These are phyloP conservation scores for Fregetta grallaria DNA, from an alignment of 2,113 vertebrate genomes.

Conservation along the genomic window DNA sequence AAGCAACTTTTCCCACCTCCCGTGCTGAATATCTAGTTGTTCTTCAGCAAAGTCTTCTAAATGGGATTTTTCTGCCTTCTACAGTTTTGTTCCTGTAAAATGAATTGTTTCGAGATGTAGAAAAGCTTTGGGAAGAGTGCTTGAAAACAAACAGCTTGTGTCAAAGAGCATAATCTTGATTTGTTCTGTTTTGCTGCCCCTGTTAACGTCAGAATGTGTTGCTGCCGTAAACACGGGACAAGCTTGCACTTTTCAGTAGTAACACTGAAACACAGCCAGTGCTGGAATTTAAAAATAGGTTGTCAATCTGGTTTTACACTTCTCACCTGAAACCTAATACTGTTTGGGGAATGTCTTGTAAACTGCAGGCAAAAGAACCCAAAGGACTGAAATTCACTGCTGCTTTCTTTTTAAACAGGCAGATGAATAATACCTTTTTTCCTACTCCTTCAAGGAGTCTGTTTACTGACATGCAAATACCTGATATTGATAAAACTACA, in stretches of 20 bases:
- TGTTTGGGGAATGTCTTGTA: not conserved
- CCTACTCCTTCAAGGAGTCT: not conserved
- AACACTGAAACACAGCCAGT: not conserved
- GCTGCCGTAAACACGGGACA: not conserved
- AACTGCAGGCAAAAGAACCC: not conserved
- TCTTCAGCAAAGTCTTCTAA: not conserved
- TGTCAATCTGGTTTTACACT: not conserved
- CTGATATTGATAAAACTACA: not conserved
- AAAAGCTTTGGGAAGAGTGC: not conserved
- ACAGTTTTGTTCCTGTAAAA: not conserved
- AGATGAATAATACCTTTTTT: not conserved
- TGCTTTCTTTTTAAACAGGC: not conserved
- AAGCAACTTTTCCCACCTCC: not conserved
- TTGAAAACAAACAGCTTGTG: not conserved
- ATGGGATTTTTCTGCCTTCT: not conserved
- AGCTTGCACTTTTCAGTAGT: not conserved
- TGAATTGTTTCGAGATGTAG: not conserved
- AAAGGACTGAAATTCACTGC: not conserved
- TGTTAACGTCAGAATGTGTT: not conserved
- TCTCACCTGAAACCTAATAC: not conserved
- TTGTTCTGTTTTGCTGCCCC: not conserved
- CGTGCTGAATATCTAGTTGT: not conserved
- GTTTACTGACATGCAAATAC: not conserved
- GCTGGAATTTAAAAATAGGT: not conserved
- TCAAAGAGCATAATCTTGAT: not conserved